Evolutionary conservation across 92 coral and sea anemone species (phyloP), one percentile per base, ranked within the genome.

Genomic region (Meandrina meandrites): DNA sequence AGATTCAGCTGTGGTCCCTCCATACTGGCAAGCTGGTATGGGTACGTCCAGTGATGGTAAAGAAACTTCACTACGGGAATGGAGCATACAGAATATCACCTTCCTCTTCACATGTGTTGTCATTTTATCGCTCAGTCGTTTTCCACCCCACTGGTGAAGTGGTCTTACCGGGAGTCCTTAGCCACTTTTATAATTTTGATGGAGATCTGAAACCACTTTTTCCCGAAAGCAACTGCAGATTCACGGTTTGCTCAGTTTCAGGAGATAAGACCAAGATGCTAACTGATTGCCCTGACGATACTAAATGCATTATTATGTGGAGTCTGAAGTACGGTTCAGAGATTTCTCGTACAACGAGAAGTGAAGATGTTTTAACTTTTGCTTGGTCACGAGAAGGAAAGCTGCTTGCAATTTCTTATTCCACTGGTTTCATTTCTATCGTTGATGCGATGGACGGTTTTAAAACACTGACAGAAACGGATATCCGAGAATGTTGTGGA

Each of bases 81-180:
- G 34, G 48, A 12, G 7, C 51, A 9, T 36, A 30, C 28, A 80
- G 83, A 80, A 11, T 21, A 47, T 27, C 64, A 28, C 51, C 10
- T 8, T 10, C 12, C 1, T 34, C 54, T 17, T 60, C 83, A n/a
- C 22, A 10, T 56, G 73, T 58, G 6, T 24, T 22, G 5, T 40
- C 85, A 15, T 24, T 27, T 67, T 68, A 42, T 40, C 76, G 85
- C 7, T 66, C 85, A 19, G 85, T 67, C 3, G 79, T 60, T 19
- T 88, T 88, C 32, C 86, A 80, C 19, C 90, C 90, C 27, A 28
- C 60, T 35, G 10, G 30, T 72, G 54, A 74, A 47, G 1, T 88
- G 7, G 71, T 88, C 30, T 60, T 88, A 31, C 86, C 86, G 12
- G 87, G 87, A 32, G 56, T 60, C 51, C 87, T 88, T 10, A 83